A percentile compares a stretch with the other conserved stretches of the same genome.
These are phyloP conservation scores for Tipula lateralis DNA, from an alignment of 2,888 invertebrate species.

Conservation along the genomic window DNA sequence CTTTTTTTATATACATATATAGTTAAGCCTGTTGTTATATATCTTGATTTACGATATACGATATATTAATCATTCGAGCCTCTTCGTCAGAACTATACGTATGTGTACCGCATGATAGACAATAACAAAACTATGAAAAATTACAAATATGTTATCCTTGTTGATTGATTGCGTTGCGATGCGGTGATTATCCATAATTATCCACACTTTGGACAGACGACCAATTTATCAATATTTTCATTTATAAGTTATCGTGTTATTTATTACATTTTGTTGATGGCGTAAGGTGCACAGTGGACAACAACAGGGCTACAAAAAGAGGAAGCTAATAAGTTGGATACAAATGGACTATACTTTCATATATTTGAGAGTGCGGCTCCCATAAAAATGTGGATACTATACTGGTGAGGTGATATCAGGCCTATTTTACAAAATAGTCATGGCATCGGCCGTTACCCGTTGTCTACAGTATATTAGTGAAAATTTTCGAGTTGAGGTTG, in stretches of 20 bases:
- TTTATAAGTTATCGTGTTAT: background rate
- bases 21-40: background rate
- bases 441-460: too few relatives aligned
- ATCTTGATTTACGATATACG: background rate
- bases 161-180: conserved; percentile 12
- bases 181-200: conserved; percentile 16
- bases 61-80: background rate
- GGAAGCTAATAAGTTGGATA: too few relatives aligned
- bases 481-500: too few relatives aligned
- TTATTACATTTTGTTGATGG: too few relatives aligned
- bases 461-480: too few relatives aligned
- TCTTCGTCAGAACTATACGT: background rate
- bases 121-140: background rate
- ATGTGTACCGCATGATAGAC: background rate
- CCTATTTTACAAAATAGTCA: too few relatives aligned
- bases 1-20: background rate
- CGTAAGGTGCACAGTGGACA: too few relatives aligned
- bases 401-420: too few relatives aligned
- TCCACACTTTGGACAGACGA: background rate
- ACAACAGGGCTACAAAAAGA: too few relatives aligned
- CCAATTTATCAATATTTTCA: background rate
- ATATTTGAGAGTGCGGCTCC: too few relatives aligned
- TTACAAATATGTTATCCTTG: conserved; percentile 4
- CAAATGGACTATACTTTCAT: too few relatives aligned
- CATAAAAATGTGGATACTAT: too few relatives aligned